A percentile compares a stretch with the other conserved stretches of the same genome.
These are phyloP conservation scores for Trachythela sp. DNA, from an alignment of 64 coral and sea anemone genomes.

Conservation along the genomic window DNA sequence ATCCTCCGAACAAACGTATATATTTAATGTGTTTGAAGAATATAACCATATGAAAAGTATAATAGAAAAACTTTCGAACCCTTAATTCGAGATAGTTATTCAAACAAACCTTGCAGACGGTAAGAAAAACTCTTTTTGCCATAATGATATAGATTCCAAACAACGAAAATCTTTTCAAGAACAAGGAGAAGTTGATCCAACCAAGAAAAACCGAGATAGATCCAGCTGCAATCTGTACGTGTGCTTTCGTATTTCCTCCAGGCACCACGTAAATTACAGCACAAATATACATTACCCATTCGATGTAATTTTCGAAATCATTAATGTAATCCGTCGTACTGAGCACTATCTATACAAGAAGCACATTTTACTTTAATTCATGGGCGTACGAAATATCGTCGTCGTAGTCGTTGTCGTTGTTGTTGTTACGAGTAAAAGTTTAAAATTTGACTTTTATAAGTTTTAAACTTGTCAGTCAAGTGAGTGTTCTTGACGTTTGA, in stretches of 20 bases:
- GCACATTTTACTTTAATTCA: too few relatives aligned
- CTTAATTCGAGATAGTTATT: not conserved
- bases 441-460: too few relatives aligned
- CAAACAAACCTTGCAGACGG: not conserved
- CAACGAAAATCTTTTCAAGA: not conserved
- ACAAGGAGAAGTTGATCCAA: not conserved
- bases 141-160: slow-evolving; percentile 11
- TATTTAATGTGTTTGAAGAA: too few relatives aligned
- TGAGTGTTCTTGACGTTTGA: too few relatives aligned
- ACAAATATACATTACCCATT: not conserved
- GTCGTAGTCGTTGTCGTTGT: too few relatives aligned
- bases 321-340: not conserved
- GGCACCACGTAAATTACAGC: not conserved
- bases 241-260: not conserved
- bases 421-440: too few relatives aligned
- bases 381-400: too few relatives aligned
- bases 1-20: too few relatives aligned
- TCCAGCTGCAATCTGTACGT: not conserved
- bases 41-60: too few relatives aligned
- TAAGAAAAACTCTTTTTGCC: not conserved
- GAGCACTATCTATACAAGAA: not conserved
- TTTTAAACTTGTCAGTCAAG: too few relatives aligned
- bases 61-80: not conserved
- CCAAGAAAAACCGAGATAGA: not conserved
- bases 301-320: not conserved